Evolutionary conservation across 2,113 vertebrate genomes (phyloP).

Genomic region (Zosterops lateralis): DNA sequence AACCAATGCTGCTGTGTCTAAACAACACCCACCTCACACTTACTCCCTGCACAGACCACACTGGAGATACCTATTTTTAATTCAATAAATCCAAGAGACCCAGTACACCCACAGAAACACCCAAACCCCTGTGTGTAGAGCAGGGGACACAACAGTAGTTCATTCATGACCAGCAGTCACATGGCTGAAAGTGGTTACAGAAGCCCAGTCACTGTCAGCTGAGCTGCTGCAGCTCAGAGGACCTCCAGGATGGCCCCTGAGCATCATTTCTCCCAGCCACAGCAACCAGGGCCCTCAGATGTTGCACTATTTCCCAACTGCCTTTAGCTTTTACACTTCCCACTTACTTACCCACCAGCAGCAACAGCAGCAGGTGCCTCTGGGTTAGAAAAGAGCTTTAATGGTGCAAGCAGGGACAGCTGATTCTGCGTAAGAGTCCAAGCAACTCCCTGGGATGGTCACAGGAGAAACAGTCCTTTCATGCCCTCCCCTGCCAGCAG

Average conservation of each 20-base stretch:
- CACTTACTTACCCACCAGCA: background rate
- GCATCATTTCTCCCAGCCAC: background rate
- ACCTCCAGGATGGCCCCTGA: background rate
- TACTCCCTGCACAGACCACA: background rate
- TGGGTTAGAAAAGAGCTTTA: background rate
- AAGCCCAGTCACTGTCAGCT: background rate
- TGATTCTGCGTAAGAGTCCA: background rate
- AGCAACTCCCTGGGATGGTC: background rate
- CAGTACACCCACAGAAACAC: background rate
- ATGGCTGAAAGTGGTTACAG: accelerated
- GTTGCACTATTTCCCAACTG: background rate
- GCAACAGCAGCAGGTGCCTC: background rate
- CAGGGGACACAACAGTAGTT: background rate
- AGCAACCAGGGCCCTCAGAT: background rate
- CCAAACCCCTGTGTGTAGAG: accelerated
- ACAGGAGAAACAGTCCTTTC: background rate
- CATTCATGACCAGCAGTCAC: background rate
- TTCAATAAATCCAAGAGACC: background rate
- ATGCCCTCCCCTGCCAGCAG: background rate
- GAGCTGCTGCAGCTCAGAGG: background rate
- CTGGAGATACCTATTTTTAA: background rate
- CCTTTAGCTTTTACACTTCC: background rate
- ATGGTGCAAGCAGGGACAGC: background rate
- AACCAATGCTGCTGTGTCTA: background rate
- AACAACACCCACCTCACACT: background rate